phyloP scores from a whole-genome alignment of 2,797 vertebrate genomes.

The Mallotus villosus region DNA sequence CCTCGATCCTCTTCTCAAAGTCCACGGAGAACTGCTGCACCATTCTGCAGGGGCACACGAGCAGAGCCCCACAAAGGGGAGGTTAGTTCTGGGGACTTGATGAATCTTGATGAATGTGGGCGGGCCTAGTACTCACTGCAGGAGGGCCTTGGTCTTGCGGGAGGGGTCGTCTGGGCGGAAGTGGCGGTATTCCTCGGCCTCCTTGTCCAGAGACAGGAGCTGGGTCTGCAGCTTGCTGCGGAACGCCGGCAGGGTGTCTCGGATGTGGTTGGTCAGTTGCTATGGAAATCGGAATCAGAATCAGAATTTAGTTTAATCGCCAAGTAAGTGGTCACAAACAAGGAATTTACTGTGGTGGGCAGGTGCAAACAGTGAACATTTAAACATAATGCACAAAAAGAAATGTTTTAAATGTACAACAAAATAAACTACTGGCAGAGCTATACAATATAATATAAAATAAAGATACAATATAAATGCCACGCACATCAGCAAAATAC shows the following conservation, averaged over 20 bases:
- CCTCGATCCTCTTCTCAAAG: constrained; percentile 96
- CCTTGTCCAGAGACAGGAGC: constrained; percentile 90
- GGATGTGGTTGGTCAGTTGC: constrained; percentile 97
- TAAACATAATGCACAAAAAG: too few relatives aligned
- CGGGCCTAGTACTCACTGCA: constrained; percentile 85
- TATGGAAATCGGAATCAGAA: too few relatives aligned
- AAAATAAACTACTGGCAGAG: too few relatives aligned
- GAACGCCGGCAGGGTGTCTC: constrained; percentile 90
- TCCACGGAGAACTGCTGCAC: constrained; percentile 97
- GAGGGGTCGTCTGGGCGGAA: constrained; percentile 93
- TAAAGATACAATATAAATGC: too few relatives aligned
- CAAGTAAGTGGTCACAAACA: too few relatives aligned
- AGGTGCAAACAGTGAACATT: too few relatives aligned
- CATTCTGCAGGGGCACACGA: constrained; percentile 77
- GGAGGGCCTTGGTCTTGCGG: constrained; percentile 91
- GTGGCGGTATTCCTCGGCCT: constrained; percentile 92
- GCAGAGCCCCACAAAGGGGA: neutral
- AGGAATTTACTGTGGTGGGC: too few relatives aligned
- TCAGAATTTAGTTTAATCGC: too few relatives aligned
- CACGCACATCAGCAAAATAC: constrained; percentile 8
- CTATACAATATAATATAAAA: too few relatives aligned
- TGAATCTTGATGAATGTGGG: neutral
- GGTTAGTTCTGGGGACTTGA: neutral
- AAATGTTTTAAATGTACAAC: too few relatives aligned
- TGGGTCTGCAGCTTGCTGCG: constrained; percentile 93